A percentile compares a stretch with the other conserved stretches of the same genome.
Conservation (phyloP, 1,140 invertebrate species). For the Drosophila tropicalis region DNA sequence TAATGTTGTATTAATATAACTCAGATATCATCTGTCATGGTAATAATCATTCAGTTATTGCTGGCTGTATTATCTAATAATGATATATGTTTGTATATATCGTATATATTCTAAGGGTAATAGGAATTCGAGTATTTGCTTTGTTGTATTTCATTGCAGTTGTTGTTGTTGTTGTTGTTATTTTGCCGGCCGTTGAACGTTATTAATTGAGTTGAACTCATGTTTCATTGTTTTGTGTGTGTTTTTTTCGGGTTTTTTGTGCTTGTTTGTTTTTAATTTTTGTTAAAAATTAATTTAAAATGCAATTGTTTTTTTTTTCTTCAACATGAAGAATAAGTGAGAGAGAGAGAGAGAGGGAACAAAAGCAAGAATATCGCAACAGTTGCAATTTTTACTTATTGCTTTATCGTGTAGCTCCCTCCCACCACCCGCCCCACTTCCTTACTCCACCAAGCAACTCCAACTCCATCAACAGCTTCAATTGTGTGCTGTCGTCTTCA, state of each 20-base stretch:
- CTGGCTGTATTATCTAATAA: too few species aligned
- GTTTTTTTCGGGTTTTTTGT: constrained; percentile 16
- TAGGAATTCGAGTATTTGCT: background rate
- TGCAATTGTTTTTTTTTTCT: constrained; percentile 74
- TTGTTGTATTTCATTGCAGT: constrained; percentile 38
- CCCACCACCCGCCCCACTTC: background rate
- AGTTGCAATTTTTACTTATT: constrained; percentile 79
- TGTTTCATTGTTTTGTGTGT: background rate
- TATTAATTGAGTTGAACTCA: constrained; percentile 74
- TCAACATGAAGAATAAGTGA: constrained; percentile 26
- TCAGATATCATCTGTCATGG: too few species aligned
- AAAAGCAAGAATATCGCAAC: constrained; percentile 22
- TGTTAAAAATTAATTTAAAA: constrained; percentile 73
- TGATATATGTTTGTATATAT: too few species aligned
- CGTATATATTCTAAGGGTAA: background rate
- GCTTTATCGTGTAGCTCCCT: constrained; percentile 64
- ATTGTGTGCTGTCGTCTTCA: background rate
- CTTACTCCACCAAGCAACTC: too few species aligned
- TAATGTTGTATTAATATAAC: too few species aligned
- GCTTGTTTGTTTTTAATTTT: constrained; percentile 50
- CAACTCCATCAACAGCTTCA: background rate
- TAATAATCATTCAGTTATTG: too few species aligned
- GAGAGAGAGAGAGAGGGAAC: too few species aligned
- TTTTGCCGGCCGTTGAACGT: constrained; percentile 50
- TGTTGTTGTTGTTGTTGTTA: constrained; percentile 35